Evolutionary conservation across 2,888 invertebrate species (phyloP).

Genomic region (Coenonympha arcania): DNA sequence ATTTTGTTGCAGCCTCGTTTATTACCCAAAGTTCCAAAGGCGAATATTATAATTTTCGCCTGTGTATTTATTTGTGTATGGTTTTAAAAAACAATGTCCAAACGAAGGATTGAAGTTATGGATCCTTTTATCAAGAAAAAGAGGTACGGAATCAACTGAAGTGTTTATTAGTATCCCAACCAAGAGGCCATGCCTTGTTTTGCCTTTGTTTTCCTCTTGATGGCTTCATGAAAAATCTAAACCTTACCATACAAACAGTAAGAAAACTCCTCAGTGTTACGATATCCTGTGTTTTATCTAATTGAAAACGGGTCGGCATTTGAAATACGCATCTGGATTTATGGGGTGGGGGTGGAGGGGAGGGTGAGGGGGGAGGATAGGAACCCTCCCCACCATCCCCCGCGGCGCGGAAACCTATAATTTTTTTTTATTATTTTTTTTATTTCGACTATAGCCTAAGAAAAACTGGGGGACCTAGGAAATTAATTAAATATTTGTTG

Average conservation of each 20-base stretch:
- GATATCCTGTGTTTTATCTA: background rate
- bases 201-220: slow-evolving; percentile 12
- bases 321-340: too few species aligned
- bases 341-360: too few species aligned
- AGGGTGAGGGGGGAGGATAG: too few species aligned
- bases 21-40: slow-evolving; percentile 29
- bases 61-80: slow-evolving; percentile 34
- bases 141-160: slow-evolving; percentile 65
- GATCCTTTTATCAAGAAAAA: slow-evolving; percentile 87
- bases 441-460: too few species aligned
- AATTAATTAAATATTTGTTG: too few species aligned
- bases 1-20: slow-evolving; percentile 57
- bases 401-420: too few species aligned
- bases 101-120: slow-evolving; percentile 88
- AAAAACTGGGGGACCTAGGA: too few species aligned
- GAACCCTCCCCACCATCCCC: too few species aligned
- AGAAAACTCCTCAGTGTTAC: background rate
- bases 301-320: too few species aligned
- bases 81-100: slow-evolving; percentile 77
- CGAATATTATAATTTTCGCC: slow-evolving; percentile 37
- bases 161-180: background rate
- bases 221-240: too few species aligned
- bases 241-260: background rate
- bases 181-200: slow-evolving; percentile 9
- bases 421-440: too few species aligned